Percentiles rank a stretch among this genome's conserved stretches.
These are phyloP conservation scores for Mesorhabditis belari DNA, from an alignment of 2,888 invertebrate genomes.

Conservation along the genomic window DNA sequence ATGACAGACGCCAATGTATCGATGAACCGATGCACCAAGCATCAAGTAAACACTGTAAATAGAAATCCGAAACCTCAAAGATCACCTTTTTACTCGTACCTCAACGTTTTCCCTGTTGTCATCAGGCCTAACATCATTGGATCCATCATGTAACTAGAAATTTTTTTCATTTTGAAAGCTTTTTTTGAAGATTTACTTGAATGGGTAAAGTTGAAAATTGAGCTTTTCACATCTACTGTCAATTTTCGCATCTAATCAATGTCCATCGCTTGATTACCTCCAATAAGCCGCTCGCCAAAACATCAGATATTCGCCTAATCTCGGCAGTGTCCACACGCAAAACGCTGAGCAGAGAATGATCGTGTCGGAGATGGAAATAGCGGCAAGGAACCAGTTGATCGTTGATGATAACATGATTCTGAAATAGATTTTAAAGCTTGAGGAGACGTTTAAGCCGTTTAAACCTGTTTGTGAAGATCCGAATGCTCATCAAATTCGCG, in stretches of 20 bases:
- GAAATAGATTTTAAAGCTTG: too few relatives aligned
- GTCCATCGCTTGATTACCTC: too few relatives aligned
- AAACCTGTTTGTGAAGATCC: constrained; percentile 47
- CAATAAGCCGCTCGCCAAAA: constrained; percentile 39
- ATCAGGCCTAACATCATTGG: constrained; percentile 45
- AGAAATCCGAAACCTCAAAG: too few relatives aligned
- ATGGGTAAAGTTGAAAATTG: too few relatives aligned
- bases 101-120: constrained; percentile 45
- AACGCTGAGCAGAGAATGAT: constrained; percentile 43
- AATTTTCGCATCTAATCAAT: too few relatives aligned
- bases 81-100: too few relatives aligned
- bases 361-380: constrained; percentile 40
- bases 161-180: neutral
- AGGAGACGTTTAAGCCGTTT: too few relatives aligned
- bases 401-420: too few relatives aligned
- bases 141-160: constrained; percentile 39
- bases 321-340: constrained; percentile 42
- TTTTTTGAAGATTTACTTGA: too few relatives aligned
- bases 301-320: constrained; percentile 37
- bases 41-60: constrained; percentile 47
- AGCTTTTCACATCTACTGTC: too few relatives aligned
- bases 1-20: constrained; percentile 47
- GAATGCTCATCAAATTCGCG: constrained; percentile 40
- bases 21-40: constrained; percentile 44
- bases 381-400: constrained; percentile 44